Evolutionary conservation across 2,888 invertebrate genomes (phyloP), one percentile per base, ranked within the genome.

Genomic region (Mythimna albipuncta): DNA sequence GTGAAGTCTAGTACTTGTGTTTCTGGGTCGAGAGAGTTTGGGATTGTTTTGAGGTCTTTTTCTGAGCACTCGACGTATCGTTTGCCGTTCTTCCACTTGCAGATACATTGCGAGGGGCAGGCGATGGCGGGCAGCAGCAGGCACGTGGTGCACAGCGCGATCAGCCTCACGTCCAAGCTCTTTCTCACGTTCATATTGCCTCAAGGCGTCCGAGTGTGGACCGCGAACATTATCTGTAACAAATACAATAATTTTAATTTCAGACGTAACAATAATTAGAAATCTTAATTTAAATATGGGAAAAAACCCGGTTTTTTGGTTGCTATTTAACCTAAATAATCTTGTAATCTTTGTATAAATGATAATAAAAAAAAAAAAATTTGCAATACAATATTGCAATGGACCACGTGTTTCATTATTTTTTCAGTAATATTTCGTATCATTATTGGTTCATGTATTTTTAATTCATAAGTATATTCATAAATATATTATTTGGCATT

Each of bases 1-100:
- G 98, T 97, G 89, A 99, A 97, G 92, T 99, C 98, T 70, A 99
- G 96, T 54, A 99, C 99, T 96, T 99, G 98, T 0, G 99, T 99
- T 88, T 98, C 98, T 38, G 97, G 97, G 91, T 98, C 98, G 87
- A 99, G 97, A 68, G 98, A 97, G 85, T 97, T 97, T 2, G 99
- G 99, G 73, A 99, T 97, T 16, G 97, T 97, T 81, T 98, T 97
- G 69, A 99, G 96, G 69, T 97, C 97, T 90, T 98, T 98, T 79
- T 98, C 97, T 65, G 98, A 97, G 94, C 99, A 99, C 93, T 99
- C 98, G 65, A 98, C 98, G 84, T 98, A 98, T 91, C 98, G 98
- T 91, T 99, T 99, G 64, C 99, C 99, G 90, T 98, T 98, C 93
- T 98, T 99, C 99, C 99, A 99, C 92, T 98, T 98, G 96, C 99